Base-by-base conservation (phyloP, 2,113 vertebrate species). In the Regulus satrapa region DNA sequence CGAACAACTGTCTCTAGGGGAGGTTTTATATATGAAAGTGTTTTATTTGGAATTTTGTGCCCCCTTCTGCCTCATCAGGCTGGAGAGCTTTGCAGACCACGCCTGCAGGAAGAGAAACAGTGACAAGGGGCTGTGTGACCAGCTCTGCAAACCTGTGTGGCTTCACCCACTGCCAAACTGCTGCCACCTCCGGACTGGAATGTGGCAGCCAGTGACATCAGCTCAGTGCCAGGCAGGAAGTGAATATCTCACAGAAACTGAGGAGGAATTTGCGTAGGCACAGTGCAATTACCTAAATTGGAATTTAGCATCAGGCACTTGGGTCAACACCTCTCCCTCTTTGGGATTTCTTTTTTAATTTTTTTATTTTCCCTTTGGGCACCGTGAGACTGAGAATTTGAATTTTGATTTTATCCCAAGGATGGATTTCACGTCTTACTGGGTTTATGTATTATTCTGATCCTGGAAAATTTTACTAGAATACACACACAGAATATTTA, bases 211-310 rank as follows among this genome's bases (percentile, higher is more conserved):
- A 3, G 85, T 58, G 88, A 32, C 55, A n/a, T 84, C 71, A 46
- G 49, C 6, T 18, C 36, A 10, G 56, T 20, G 23, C 14, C 21
- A 19, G 87, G 90, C 92, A 97, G 96, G 97, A 96, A 97, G 66
- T 85, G 89, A 87, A 32, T 43, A 43, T 3, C 87, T 74, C 36
- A 18, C 92, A 92, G 90, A 84, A 94, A 80, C 94, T 3, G 20
- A 14, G 83, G 18, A 88, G 78, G 85, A 93, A 93, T 92, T 63
- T 92, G 88, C 3, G 87, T 89, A 11, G 82, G 86, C 82, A 73
- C 68, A 4, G 52, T 76, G 72, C 69, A 90, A 95, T 95, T 94
- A 82, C 78, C 81, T 63, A 8, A 75, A 34, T 29, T 79, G 87
- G 85, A 90, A 85, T 96, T 84, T 23, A 64, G 75, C 66, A 19